phyloP scores from a whole-genome alignment of 2,113 vertebrate species.

The Rana temporaria region DNA sequence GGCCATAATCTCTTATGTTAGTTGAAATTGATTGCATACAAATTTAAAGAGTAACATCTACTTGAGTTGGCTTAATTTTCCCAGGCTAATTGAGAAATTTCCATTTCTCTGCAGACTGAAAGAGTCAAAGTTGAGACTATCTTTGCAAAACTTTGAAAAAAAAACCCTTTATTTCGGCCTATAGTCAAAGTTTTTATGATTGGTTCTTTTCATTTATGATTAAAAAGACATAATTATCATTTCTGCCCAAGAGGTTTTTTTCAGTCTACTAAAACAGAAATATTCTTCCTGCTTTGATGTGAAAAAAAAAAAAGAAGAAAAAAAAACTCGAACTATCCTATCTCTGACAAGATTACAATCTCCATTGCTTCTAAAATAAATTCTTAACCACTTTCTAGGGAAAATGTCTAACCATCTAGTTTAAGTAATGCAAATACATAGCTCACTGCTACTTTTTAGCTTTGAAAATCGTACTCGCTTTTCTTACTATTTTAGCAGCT shows the following conservation, averaged over 20 bases:
- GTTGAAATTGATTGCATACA: no score
- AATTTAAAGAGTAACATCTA: no score
- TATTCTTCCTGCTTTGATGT: constrained; percentile 49
- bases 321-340: constrained; percentile 36
- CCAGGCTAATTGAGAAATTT: constrained; percentile 20
- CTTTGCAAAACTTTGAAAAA: constrained; percentile 20
- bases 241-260: constrained; percentile 56
- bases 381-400: constrained; percentile 46
- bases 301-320: constrained; percentile 2
- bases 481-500: constrained; percentile 6
- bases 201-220: constrained; percentile 56
- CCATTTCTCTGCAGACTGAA: constrained; percentile 3
- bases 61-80: background rate
- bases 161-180: constrained; percentile 40
- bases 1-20: background rate
- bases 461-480: background rate
- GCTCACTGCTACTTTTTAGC: background rate
- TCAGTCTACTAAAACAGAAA: constrained; percentile 33
- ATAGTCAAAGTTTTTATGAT: constrained; percentile 45
- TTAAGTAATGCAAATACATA: constrained; percentile 36
- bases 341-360: constrained; percentile 50
- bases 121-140: constrained; percentile 22
- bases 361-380: constrained; percentile 47
- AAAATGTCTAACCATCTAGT: constrained; percentile 8
- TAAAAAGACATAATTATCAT: constrained; percentile 56